phyloP scores from a whole-genome alignment of 2,888 invertebrate species.

The Podotricha telesiphe region DNA sequence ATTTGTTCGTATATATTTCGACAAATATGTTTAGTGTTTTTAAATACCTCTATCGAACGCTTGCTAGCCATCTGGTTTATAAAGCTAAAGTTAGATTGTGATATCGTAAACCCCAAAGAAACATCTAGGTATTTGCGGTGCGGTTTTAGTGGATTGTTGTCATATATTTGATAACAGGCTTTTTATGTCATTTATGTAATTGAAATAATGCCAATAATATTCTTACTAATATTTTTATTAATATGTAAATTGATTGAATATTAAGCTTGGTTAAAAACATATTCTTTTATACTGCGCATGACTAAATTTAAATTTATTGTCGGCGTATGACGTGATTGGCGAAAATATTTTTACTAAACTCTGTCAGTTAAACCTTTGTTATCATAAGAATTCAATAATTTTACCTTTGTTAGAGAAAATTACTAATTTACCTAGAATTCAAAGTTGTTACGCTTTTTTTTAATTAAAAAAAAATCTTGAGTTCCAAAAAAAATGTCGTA shows the following conservation, averaged over 20 bases:
- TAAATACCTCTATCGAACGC: slow-evolving; percentile 74
- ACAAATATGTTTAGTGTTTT: slow-evolving; percentile 59
- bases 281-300: slow-evolving; percentile 68
- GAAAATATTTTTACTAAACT: slow-evolving; percentile 31
- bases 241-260: not conserved
- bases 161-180: slow-evolving; percentile 12
- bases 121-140: slow-evolving; percentile 70
- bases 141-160: slow-evolving; percentile 43
- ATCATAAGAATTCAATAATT: not conserved
- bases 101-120: slow-evolving; percentile 79
- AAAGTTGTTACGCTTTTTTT: not conserved
- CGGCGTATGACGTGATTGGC: slow-evolving; percentile 40
- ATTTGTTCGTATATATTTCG: slow-evolving; percentile 39
- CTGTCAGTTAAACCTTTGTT: slow-evolving; percentile 7
- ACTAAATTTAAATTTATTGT: slow-evolving; percentile 51
- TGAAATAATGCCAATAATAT: slow-evolving; percentile 18
- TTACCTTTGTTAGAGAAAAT: not conserved
- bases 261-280: slow-evolving; percentile 20
- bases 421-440: not conserved
- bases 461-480: not conserved
- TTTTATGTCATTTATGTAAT: not conserved
- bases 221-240: not conserved
- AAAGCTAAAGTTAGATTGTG: slow-evolving; percentile 83
- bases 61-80: slow-evolving; percentile 81
- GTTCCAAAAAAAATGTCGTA: not conserved